phyloP scores from a whole-genome alignment of 2,888 invertebrate genomes.

The Lasioglossum zephyrum region DNA sequence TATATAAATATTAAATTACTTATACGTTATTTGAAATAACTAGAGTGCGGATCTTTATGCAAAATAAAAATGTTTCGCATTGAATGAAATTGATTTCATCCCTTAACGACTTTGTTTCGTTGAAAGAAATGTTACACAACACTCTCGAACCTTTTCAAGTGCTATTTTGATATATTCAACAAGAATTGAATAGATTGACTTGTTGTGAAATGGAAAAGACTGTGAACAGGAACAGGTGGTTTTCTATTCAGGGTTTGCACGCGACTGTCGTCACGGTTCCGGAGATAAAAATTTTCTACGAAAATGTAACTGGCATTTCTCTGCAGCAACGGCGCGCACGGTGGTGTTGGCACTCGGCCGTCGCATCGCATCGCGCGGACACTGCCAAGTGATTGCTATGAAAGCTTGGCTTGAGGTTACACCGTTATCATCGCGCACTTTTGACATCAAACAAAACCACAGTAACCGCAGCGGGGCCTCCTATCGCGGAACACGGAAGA shows the following conservation, averaged over 20 bases:
- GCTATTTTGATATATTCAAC: too few species aligned
- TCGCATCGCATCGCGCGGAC: background rate
- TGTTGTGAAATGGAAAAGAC: background rate
- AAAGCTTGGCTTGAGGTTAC: conserved; percentile 29
- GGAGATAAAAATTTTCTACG: conserved; percentile 20
- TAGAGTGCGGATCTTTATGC: too few species aligned
- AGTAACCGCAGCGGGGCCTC: conserved; percentile 43
- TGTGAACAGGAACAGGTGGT: conserved; percentile 43
- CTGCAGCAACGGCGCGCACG: background rate
- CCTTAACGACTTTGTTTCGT: too few species aligned
- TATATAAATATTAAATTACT: too few species aligned
- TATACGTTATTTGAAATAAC: too few species aligned
- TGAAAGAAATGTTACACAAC: too few species aligned
- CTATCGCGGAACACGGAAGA: conserved; percentile 47
- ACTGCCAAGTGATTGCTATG: conserved; percentile 29
- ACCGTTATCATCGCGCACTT: conserved; percentile 52
- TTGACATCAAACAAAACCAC: conserved; percentile 48
- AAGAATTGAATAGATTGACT: too few species aligned
- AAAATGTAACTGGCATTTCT: conserved; percentile 34
- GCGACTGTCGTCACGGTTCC: background rate
- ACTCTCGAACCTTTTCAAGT: too few species aligned
- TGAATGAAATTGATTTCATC: too few species aligned
- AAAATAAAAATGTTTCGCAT: too few species aligned
- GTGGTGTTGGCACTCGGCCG: conserved; percentile 22
- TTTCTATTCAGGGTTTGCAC: conserved; percentile 40